A percentile compares a stretch with the other conserved stretches of the same genome.
Conservation (phyloP, 2,113 vertebrate genomes). For the Jaculus jaculus region DNA sequence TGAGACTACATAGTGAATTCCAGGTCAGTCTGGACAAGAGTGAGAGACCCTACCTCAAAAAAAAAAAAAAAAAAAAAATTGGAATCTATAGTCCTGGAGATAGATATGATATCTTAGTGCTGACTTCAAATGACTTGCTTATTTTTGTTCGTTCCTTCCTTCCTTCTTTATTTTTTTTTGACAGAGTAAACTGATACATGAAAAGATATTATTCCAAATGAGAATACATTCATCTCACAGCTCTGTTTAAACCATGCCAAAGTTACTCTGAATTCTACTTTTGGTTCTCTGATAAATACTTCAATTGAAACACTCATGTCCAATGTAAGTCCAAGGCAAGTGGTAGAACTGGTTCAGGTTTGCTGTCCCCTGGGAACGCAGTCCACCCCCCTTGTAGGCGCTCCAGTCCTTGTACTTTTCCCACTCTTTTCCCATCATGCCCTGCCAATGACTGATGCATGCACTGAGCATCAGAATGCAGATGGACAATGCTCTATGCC, state of each 20-base stretch:
- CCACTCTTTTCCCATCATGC: background rate
- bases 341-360: accelerated
- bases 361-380: background rate
- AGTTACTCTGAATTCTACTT: background rate
- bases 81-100: background rate
- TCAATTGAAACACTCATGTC: background rate
- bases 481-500: background rate
- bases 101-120: background rate
- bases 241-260: background rate
- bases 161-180: background rate
- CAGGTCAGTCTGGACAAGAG: too few relatives aligned
- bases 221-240: background rate
- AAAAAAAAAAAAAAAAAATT: background rate
- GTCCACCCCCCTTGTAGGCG: accelerated
- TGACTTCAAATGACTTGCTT: background rate
- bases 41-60: too few relatives aligned
- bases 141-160: background rate
- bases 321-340: background rate
- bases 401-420: background rate
- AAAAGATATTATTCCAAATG: background rate
- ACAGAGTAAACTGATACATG: background rate
- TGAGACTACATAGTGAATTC: too few relatives aligned
- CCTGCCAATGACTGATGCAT: background rate
- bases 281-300: background rate
- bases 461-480: background rate